Evolutionary conservation across 2,113 vertebrate species (phyloP).

Genomic region (Podarcis muralis): DNA sequence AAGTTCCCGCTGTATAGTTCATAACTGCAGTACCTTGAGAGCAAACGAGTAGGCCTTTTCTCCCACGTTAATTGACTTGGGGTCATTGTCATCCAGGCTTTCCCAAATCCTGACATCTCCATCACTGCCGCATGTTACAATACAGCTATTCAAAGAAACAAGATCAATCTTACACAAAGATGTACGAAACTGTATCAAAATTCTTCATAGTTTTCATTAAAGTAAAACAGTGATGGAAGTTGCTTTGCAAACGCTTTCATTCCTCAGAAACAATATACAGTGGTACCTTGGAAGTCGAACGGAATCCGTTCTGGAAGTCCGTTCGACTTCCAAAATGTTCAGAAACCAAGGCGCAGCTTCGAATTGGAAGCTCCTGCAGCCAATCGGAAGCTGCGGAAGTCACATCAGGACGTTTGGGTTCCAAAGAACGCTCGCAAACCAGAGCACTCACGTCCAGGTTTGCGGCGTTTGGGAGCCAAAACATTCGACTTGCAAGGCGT

Average conservation of each 20-base stretch:
- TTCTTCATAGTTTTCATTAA: neutral
- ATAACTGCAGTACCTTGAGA: conserved; percentile 79
- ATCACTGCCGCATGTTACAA: conserved; percentile 94
- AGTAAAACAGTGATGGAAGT: neutral
- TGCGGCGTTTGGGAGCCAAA: no score
- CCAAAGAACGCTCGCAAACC: no score
- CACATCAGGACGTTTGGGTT: no score
- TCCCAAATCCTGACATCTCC: conserved; percentile 97
- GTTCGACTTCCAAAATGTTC: no score
- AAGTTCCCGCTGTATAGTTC: rapidly evolving
- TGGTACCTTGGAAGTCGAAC: no score
- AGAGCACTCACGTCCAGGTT: no score
- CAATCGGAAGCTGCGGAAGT: no score
- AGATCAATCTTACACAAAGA: neutral
- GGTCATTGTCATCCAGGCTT: conserved; percentile 93
- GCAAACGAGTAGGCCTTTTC: conserved; percentile 92
- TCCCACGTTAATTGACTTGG: conserved; percentile 92
- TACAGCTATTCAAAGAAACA: conserved; percentile 76
- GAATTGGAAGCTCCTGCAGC: no score
- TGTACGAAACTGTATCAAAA: neutral
- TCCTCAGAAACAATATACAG: neutral
- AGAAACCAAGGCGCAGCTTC: no score
- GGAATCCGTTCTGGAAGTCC: no score
- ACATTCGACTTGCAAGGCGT: no score
- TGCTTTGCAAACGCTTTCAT: neutral